Base-by-base conservation (phyloP, 2,888 invertebrate species). In the Lasiommata megera region DNA sequence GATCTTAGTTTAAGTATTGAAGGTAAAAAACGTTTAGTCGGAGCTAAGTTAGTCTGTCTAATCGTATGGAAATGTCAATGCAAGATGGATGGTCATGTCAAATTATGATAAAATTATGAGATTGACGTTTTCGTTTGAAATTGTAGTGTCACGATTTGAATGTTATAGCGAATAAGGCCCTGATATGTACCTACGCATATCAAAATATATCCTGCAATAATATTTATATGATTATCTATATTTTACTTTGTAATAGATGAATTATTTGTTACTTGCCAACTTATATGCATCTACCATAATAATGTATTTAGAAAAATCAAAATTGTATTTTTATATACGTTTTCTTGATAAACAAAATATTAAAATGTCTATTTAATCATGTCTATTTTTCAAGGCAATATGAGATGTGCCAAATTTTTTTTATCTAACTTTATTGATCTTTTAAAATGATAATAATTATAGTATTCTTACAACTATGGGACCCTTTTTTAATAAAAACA, bases 341-440 rank as follows among this genome's bases (percentile, higher is more conserved):
- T 31, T 46, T 46, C 31, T 46, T 31, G 29, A 29, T 28, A 31
- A 29, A 6, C 3, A 14, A 38, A 38, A 12, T 14, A 12, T 12
- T 36, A 1, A 36, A n/a, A n/a, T n/a, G n/a, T n/a, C n/a, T n/a
- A n/a, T n/a, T n/a, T n/a, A n/a, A n/a, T n/a, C n/a, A 36, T 5
- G 9, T 44, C 12, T 29, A 44, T 44, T 44, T 44, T 44, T 29
- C 44, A 28, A 34, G 9, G 34, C 11, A 9, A 9, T 9, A 1
- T 12, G 7, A 28, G 12, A 11, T 9, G 43, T 43, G 29, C 29
- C 29, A 46, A 46, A n/a, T n/a, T 11, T 16, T 31, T 46, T 43
- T 11, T 31, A 46, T 29, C 14, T 28, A 46, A 46, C 31, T 46
- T 46, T 46, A 46, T 46, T 16, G 28, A 28, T 43, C 6, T 40